Percentiles rank a stretch among this genome's conserved stretches.
These are phyloP conservation scores for Rousettus madagascariensis DNA, from an alignment of 2,797 vertebrate genomes.

Conservation along the genomic window DNA sequence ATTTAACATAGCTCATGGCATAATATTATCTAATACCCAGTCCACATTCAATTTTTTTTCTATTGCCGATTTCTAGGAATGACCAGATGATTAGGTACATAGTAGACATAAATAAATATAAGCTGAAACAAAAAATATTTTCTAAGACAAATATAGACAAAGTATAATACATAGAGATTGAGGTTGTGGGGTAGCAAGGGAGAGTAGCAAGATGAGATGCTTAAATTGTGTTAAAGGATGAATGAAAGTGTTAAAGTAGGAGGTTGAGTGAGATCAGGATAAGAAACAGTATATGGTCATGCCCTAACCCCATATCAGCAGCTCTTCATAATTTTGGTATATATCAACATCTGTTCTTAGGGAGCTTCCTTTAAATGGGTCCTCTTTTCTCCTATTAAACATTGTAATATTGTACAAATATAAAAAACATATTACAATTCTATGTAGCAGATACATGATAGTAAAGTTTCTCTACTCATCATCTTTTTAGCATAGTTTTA, in stretches of 20 bases:
- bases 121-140: neutral
- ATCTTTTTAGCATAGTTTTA: neutral
- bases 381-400: neutral
- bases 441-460: neutral
- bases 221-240: neutral
- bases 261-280: neutral
- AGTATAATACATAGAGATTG: neutral
- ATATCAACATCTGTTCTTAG: neutral
- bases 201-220: neutral
- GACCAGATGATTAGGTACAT: neutral
- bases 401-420: neutral
- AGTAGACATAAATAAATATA: neutral
- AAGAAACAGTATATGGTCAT: neutral
- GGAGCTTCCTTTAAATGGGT: neutral
- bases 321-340: neutral
- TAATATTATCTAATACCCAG: neutral
- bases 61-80: neutral
- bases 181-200: no score
- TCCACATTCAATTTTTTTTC: neutral
- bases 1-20: neutral
- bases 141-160: neutral
- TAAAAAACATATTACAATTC: neutral
- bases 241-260: neutral
- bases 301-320: neutral
- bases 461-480: neutral